phyloP scores from a whole-genome alignment of 2,113 vertebrate genomes.

The Phaethornis superciliosus region DNA sequence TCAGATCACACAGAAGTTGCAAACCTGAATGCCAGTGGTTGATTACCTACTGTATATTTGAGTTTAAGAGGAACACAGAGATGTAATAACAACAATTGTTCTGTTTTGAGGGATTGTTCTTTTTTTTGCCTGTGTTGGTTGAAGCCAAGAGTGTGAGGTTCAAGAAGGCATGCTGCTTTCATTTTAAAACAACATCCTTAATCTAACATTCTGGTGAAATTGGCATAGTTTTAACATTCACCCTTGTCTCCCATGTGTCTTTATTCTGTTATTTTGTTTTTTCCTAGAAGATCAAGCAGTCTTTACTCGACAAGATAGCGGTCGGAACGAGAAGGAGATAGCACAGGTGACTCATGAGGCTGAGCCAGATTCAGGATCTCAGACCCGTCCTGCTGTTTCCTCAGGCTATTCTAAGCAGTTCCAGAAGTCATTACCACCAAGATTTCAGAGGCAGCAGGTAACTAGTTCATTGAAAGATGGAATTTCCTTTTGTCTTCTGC shows the following conservation, averaged over 20 bases:
- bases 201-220: background rate
- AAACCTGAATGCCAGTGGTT: background rate
- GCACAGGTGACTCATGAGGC: slow-evolving; percentile 76
- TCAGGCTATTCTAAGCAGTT: slow-evolving; percentile 98
- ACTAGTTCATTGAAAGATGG: background rate
- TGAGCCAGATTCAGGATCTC: slow-evolving; percentile 86
- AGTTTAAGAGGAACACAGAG: background rate
- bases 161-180: background rate
- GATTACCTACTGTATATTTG: background rate
- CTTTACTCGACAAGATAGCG: slow-evolving; percentile 74
- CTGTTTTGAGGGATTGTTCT: background rate
- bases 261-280: background rate
- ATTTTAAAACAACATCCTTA: background rate
- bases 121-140: background rate
- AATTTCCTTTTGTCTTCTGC: background rate
- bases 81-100: background rate
- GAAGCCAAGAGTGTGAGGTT: background rate
- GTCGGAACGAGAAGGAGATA: slow-evolving; percentile 78
- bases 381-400: slow-evolving; percentile 88
- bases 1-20: background rate
- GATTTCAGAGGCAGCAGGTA: slow-evolving; percentile 98
- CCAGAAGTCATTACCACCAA: slow-evolving; percentile 95
- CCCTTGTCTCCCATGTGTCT: background rate
- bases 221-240: background rate
- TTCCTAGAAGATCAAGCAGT: slow-evolving; percentile 64